A percentile compares a stretch with the other conserved stretches of the same genome.
phyloP scores from a whole-genome alignment of 1,140 invertebrate species.

The Stenopsyche tienmushanensis region DNA sequence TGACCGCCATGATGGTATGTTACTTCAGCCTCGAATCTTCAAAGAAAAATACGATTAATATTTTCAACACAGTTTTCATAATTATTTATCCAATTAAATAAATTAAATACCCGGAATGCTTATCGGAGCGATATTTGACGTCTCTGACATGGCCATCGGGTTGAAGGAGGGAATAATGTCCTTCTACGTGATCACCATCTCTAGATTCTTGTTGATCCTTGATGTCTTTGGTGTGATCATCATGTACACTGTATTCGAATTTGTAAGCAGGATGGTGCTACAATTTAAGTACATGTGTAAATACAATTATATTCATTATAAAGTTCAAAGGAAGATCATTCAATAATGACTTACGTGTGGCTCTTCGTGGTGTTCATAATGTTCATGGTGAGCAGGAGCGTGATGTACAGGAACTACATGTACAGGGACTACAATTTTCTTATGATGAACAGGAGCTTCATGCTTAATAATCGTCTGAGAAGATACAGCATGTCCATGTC shows the following conservation, averaged over 20 bases:
- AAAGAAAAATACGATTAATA: neutral
- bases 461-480: conserved; percentile 55
- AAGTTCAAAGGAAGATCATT: conserved; percentile 9
- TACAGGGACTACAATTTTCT: conserved; percentile 23
- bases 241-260: conserved; percentile 58
- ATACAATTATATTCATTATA: neutral
- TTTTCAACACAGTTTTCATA: neutral
- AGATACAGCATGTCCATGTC: conserved; percentile 46
- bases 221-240: conserved; percentile 57
- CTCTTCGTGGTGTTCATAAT: conserved; percentile 12
- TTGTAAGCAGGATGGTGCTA: conserved; percentile 57
- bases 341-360: conserved; percentile 15
- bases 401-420: conserved; percentile 44
- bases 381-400: conserved; percentile 35
- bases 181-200: conserved; percentile 60
- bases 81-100: neutral
- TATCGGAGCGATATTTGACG: conserved; percentile 61
- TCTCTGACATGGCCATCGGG: conserved; percentile 60
- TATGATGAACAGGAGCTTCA: conserved; percentile 49
- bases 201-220: conserved; percentile 56
- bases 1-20: conserved; percentile 19
- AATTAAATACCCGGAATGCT: conserved; percentile 50
- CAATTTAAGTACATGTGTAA: conserved; percentile 23
- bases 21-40: conserved; percentile 22
- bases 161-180: conserved; percentile 60